These are phyloP conservation scores for Clarias pachynema DNA, from an alignment of 2,797 vertebrate genomes.

Conservation along the genomic window DNA sequence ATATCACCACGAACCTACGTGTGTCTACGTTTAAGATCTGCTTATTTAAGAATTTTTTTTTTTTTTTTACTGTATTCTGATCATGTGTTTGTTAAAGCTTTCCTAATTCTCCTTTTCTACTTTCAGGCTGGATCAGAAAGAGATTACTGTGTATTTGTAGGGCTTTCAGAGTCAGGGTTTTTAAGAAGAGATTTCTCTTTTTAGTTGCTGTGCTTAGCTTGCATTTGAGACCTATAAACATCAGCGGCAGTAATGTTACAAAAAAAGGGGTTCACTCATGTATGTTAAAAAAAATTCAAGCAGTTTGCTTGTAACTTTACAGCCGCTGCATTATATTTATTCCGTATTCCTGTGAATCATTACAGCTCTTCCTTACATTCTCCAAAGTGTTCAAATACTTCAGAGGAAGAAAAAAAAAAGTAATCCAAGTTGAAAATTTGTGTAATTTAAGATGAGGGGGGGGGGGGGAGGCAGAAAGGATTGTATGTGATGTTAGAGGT, in stretches of 20 bases:
- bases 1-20: background rate
- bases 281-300: background rate
- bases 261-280: background rate
- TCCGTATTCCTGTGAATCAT: background rate
- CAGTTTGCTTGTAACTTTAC: background rate
- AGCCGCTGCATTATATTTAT: background rate
- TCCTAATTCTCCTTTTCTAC: background rate
- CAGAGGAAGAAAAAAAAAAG: too few species aligned
- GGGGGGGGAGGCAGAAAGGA: background rate
- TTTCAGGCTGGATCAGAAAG: background rate
- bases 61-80: background rate
- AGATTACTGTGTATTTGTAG: conserved; percentile 17
- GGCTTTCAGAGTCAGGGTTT: background rate
- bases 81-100: conserved; percentile 1
- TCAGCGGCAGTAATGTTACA: background rate
- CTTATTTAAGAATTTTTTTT: too few species aligned
- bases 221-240: background rate
- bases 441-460: conserved; percentile 6
- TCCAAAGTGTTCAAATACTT: background rate
- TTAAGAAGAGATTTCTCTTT: background rate
- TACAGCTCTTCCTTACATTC: too few species aligned
- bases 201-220: background rate
- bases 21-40: background rate
- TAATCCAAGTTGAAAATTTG: background rate
- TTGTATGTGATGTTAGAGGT: conserved; percentile 6